Evolutionary conservation across 2,888 invertebrate genomes (phyloP), one percentile per base, ranked within the genome.

Genomic region (Diadegma fenestrale): DNA sequence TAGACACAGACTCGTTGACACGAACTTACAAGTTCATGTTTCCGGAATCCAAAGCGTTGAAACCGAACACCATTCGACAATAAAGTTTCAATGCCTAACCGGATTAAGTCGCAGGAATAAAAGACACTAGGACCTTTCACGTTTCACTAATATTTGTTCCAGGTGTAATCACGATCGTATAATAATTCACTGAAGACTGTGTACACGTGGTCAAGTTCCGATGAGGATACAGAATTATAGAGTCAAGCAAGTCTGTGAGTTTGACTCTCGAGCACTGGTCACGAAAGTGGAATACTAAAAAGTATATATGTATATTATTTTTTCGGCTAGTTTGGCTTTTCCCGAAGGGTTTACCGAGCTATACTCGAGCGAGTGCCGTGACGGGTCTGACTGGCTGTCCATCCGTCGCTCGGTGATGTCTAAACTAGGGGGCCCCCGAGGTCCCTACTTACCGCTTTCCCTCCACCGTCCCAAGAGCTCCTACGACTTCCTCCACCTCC

Each of bases 371-470:
- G 93, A 92, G 91, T 92, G 93, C 93, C 93, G 93, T 94, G 93
- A 93, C 93, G 92, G 91, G 93, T 93, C 93, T 92, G 93, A 93
- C 94, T 94, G 94, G 91, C 92, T 93, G 93, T 93, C 93, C 93
- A 94, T 94, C 93, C 94, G 93, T 93, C 94, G 94, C 92, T 92
- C 91, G 89, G 92, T 94, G 94, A 94, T 93, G 93, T 94, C 94
- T 94, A 94, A 94, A 94, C 94, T 94, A 93, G 92, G 91, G 92
- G 91, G 86, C 80, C 85, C 89, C 90, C 89, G 89, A 89, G 91
- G 92, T 93, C 93, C 93, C 92, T 93, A 92, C 93, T 93, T 93
- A 92, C 91, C 89, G 90, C 90, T 87, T 80, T 87, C 87, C 87
- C 84, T 86, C 87, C 87, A 80, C 80, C 75, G 68, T 73, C 58